These are phyloP conservation scores for Amphiura filiformis DNA, from an alignment of 35 echinoderm and acorn worm genomes.

Conservation along the genomic window DNA sequence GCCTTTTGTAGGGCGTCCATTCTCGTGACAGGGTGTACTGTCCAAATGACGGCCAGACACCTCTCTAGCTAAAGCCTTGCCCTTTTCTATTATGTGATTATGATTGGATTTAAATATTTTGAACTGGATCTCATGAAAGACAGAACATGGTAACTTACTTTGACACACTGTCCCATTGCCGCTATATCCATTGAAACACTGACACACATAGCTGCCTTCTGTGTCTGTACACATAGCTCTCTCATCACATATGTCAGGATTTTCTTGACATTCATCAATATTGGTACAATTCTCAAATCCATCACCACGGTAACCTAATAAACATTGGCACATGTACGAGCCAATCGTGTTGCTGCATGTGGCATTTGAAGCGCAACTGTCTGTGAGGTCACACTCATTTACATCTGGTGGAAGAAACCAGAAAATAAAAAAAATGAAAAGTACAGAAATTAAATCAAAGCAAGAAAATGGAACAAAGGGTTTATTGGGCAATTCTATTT, in stretches of 20 bases:
- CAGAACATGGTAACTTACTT: no score
- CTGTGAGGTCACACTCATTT: constrained; percentile 44
- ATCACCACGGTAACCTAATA: constrained; percentile 61
- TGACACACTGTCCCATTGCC: constrained; percentile 45
- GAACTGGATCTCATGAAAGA: no score
- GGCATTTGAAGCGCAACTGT: constrained; percentile 46
- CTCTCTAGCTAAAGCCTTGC: no score
- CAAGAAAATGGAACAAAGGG: not conserved
- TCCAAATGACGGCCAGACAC: no score
- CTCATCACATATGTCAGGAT: constrained; percentile 41
- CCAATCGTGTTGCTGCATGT: constrained; percentile 59
- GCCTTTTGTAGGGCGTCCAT: no score
- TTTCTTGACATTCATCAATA: constrained; percentile 64
- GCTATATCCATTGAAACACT: constrained; percentile 53
- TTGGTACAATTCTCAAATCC: constrained; percentile 45
- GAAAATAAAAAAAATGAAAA: not conserved
- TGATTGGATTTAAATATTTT: no score
- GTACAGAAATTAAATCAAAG: not conserved
- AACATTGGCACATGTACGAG: constrained; percentile 54
- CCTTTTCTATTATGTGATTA: no score
- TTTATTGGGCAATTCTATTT: not conserved
- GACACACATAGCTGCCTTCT: constrained; percentile 56
- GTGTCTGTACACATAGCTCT: constrained; percentile 50
- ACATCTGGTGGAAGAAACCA: constrained; percentile 42
- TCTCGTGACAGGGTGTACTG: no score